These are phyloP conservation scores for Aporrectodea caliginosa DNA, from an alignment of 1,140 invertebrate genomes.

Conservation along the genomic window DNA sequence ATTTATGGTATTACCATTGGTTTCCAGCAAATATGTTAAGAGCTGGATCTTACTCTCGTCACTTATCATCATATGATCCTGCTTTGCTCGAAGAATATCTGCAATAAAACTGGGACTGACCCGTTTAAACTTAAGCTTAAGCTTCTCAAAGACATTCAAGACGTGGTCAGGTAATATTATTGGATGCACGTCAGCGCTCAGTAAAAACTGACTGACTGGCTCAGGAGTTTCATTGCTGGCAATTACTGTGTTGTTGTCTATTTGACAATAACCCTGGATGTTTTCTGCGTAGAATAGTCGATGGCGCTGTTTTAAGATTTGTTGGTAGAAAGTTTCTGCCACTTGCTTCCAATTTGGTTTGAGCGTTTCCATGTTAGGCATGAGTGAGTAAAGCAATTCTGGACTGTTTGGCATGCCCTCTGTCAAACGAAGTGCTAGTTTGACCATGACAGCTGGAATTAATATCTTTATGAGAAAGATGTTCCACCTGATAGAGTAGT, in stretches of 20 bases:
- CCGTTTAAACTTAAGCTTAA: background rate
- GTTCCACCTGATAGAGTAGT: background rate
- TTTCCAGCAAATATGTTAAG: background rate
- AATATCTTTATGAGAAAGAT: background rate
- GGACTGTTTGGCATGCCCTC: background rate
- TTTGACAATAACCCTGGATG: background rate
- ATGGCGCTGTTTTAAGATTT: background rate
- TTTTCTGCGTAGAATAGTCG: background rate
- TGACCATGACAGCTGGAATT: background rate
- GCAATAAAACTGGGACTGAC: background rate
- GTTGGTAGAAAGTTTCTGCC: background rate
- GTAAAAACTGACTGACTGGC: background rate
- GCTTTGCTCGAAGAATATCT: background rate
- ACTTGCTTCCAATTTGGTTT: background rate
- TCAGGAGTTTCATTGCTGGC: background rate
- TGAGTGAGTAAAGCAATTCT: background rate
- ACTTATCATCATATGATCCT: background rate
- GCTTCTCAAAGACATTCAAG: background rate
- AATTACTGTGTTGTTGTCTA: background rate
- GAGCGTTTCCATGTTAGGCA: background rate
- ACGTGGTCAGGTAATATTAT: background rate
- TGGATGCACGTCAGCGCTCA: background rate
- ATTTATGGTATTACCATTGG: background rate
- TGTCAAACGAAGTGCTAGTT: background rate
- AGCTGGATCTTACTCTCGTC: background rate